A percentile compares a stretch with the other conserved stretches of the same genome.
These are phyloP conservation scores for Leptobrachium leishanense DNA, from an alignment of 2,113 vertebrate species.

Conservation along the genomic window DNA sequence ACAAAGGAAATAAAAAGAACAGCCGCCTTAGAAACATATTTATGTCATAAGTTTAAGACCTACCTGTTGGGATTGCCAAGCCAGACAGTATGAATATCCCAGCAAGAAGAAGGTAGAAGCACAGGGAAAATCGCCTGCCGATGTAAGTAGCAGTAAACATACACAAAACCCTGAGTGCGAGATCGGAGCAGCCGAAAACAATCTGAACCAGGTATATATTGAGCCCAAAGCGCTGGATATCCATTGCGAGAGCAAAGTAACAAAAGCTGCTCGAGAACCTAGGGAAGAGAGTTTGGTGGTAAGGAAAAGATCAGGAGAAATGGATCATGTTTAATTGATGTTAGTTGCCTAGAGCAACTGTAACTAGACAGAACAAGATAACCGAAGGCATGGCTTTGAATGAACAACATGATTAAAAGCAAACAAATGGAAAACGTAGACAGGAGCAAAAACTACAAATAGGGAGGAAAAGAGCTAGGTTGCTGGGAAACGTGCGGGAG, in stretches of 20 bases:
- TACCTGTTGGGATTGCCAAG: constrained; percentile 35
- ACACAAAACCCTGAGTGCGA: constrained; percentile 36
- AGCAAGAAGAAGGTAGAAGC: background rate
- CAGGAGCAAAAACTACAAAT: too few species aligned
- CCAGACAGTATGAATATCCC: constrained; percentile 15
- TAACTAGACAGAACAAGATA: too few species aligned
- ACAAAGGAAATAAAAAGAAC: too few species aligned
- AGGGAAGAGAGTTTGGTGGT: background rate
- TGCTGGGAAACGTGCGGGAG: too few species aligned
- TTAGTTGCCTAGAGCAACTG: too few species aligned
- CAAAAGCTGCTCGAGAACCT: constrained; percentile 38
- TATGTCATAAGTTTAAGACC: background rate
- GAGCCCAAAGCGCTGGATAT: constrained; percentile 38
- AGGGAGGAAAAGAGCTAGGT: too few species aligned
- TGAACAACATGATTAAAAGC: too few species aligned
- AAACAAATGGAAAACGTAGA: too few species aligned
- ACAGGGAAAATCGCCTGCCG: constrained; percentile 9
- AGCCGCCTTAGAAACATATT: too few species aligned
- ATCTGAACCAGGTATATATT: constrained; percentile 36
- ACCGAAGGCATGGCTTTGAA: too few species aligned
- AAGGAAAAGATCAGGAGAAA: too few species aligned
- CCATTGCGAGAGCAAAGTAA: constrained; percentile 34
- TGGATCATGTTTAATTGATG: too few species aligned
- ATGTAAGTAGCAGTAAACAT: background rate
- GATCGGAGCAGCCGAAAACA: constrained; percentile 25